These are phyloP conservation scores for Elephas maximus DNA, from an alignment of 2,113 vertebrate genomes.

Conservation along the genomic window DNA sequence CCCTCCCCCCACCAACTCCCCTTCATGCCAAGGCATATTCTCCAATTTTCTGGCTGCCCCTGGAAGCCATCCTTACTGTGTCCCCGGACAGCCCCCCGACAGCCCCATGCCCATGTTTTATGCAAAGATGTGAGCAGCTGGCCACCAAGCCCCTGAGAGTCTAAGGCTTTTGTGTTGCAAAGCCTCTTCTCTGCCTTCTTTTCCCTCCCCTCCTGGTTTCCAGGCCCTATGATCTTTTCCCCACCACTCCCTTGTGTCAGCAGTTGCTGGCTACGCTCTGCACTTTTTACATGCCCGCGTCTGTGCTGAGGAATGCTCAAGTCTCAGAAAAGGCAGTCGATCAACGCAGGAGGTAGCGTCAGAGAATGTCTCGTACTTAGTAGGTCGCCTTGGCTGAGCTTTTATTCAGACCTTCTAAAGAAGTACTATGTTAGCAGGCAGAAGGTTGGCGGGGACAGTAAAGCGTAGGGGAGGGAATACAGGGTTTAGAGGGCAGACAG, in stretches of 20 bases:
- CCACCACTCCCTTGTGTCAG: slow-evolving; percentile 55
- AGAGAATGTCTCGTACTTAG: slow-evolving; percentile 44
- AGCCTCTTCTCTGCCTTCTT: slow-evolving; percentile 70
- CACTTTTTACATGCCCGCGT: slow-evolving; percentile 60
- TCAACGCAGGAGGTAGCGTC: slow-evolving; percentile 32
- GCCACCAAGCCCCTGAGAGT: slow-evolving; percentile 72
- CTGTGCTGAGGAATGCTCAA: slow-evolving; percentile 59
- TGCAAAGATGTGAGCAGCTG: slow-evolving; percentile 82
- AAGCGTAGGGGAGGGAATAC: not conserved
- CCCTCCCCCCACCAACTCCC: not conserved
- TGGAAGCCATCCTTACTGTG: slow-evolving; percentile 1
- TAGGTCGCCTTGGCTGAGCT: slow-evolving; percentile 58
- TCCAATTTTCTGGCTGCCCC: slow-evolving; percentile 75
- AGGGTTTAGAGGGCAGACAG: not conserved
- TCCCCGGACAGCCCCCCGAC: slow-evolving; percentile 67
- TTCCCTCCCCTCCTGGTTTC: slow-evolving; percentile 74
- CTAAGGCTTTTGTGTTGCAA: slow-evolving; percentile 77
- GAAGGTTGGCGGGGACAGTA: slow-evolving; percentile 23
- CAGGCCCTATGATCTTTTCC: slow-evolving; percentile 74
- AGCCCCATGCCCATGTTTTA: slow-evolving; percentile 78
- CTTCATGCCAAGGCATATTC: slow-evolving; percentile 67
- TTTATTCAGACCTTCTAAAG: slow-evolving; percentile 65
- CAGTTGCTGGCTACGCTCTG: not conserved
- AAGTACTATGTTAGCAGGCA: slow-evolving; percentile 1
- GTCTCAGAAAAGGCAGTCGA: slow-evolving; percentile 53